phyloP scores from a whole-genome alignment of 2,797 vertebrate genomes.

The Ispidina lecontei region DNA sequence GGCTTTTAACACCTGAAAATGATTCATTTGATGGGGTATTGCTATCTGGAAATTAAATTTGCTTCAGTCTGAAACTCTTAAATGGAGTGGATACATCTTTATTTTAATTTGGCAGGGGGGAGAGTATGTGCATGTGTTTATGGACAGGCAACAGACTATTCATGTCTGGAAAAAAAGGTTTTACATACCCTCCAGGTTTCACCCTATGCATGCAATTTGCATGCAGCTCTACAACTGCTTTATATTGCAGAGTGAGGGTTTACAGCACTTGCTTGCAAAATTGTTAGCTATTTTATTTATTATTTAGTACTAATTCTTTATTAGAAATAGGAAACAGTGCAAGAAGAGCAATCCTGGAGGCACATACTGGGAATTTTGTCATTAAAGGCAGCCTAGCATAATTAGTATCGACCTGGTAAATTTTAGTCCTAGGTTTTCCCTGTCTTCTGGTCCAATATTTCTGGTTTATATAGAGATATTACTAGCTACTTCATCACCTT shows the following conservation, averaged over 20 bases:
- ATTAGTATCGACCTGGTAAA: not conserved
- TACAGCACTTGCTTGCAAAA: not conserved
- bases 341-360: not conserved
- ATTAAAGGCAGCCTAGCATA: not conserved
- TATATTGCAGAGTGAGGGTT: not conserved
- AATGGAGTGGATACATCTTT: not conserved
- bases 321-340: not conserved
- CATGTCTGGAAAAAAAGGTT: not conserved
- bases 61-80: not conserved
- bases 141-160: not conserved
- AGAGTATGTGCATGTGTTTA: not conserved
- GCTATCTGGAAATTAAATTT: not conserved
- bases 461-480: not conserved
- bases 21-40: not conserved
- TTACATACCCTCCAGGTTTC: not conserved
- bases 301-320: not conserved
- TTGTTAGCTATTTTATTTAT: not conserved
- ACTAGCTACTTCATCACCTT: not conserved
- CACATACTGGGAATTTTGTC: not conserved
- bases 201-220: not conserved
- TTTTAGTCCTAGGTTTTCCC: constrained; percentile 10
- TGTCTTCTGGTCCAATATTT: not conserved
- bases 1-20: not conserved
- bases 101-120: not conserved
- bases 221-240: not conserved